Evolutionary conservation across 1,140 invertebrate species (phyloP).

Genomic region (Drosophila sp.): DNA sequence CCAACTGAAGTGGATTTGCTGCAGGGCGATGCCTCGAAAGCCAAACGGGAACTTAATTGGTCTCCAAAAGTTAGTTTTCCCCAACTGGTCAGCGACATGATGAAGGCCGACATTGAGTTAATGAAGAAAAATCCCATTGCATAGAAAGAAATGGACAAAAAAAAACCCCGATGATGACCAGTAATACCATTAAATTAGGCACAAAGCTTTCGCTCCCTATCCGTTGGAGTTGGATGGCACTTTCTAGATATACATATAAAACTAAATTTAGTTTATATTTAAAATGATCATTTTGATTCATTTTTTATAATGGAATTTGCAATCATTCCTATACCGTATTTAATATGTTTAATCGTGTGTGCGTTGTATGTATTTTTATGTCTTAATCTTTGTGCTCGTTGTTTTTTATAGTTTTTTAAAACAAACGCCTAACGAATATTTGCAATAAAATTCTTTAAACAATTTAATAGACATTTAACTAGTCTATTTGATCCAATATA

Average conservation of each 20-base stretch:
- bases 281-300: slow-evolving; percentile 45
- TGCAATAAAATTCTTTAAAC: slow-evolving; percentile 56
- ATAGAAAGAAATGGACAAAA: slow-evolving; percentile 80
- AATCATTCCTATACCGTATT: slow-evolving; percentile 67
- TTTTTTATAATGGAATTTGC: slow-evolving; percentile 50
- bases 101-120: slow-evolving; percentile 94
- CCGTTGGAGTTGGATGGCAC: slow-evolving; percentile 5
- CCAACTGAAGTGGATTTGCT: slow-evolving; percentile 98
- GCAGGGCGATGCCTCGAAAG: slow-evolving; percentile 95
- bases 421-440: slow-evolving; percentile 46
- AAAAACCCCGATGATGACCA: slow-evolving; percentile 8
- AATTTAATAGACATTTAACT: neutral
- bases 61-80: slow-evolving; percentile 92
- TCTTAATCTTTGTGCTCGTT: slow-evolving; percentile 6
- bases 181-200: slow-evolving; percentile 38
- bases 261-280: slow-evolving; percentile 5
- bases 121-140: slow-evolving; percentile 97
- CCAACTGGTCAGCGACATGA: slow-evolving; percentile 97
- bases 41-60: slow-evolving; percentile 94
- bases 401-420: slow-evolving; percentile 47
- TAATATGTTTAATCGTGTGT: slow-evolving; percentile 16
- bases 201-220: slow-evolving; percentile 60
- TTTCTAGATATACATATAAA: neutral
- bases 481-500: neutral
- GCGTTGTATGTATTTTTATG: slow-evolving; percentile 45